phyloP scores from a whole-genome alignment of 2,888 invertebrate species.

The Drosophila suboccidentalis region DNA sequence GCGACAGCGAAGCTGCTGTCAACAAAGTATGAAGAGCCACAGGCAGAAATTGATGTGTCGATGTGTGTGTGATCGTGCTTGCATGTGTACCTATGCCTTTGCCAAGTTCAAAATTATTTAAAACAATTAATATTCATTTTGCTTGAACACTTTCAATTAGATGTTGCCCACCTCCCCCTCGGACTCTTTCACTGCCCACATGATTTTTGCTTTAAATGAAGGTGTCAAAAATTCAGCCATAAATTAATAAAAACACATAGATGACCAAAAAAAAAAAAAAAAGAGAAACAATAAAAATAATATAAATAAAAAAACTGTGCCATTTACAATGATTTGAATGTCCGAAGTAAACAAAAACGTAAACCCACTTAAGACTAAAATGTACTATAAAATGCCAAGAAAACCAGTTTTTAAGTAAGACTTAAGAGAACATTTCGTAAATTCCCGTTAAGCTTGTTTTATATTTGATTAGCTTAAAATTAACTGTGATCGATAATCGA shows the following conservation, averaged over 20 bases:
- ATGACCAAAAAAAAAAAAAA: conserved; percentile 30
- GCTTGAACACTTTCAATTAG: conserved; percentile 67
- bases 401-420: conserved; percentile 13
- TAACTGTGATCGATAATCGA: conserved; percentile 11
- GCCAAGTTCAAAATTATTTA: conserved; percentile 83
- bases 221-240: conserved; percentile 73
- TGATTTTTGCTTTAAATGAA: conserved; percentile 29
- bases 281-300: too few relatives aligned
- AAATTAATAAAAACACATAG: conserved; percentile 68
- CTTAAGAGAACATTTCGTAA: conserved; percentile 21
- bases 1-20: conserved; percentile 25
- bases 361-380: conserved; percentile 24
- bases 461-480: conserved; percentile 6
- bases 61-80: conserved; percentile 11
- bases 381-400: conserved; percentile 7
- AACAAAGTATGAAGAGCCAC: conserved; percentile 27
- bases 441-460: conserved; percentile 19
- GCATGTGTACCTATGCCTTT: conserved; percentile 61
- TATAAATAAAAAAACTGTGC: conserved; percentile 21
- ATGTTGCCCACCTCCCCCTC: conserved; percentile 10
- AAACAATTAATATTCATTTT: conserved; percentile 81
- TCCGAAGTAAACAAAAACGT: conserved; percentile 10
- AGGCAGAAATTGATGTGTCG: conserved; percentile 20
- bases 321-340: conserved; percentile 38
- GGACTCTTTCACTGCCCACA: not conserved